Conservation (phyloP, 2,888 invertebrate genomes). For the Lordiphosa andalusiaca region DNA sequence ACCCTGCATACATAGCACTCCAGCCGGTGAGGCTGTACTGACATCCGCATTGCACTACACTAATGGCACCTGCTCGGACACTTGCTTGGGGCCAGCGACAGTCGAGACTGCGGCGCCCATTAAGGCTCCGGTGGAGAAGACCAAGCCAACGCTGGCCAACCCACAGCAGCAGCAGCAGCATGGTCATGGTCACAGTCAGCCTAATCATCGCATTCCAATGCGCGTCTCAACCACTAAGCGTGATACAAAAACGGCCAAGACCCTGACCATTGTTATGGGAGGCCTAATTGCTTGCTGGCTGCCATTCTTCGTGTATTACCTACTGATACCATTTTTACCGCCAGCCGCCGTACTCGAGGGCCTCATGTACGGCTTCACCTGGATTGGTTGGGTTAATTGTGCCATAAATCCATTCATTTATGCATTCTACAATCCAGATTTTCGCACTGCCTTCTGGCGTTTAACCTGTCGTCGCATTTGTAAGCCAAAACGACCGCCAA, state of each 20-base stretch:
- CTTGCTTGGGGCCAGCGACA: constrained; percentile 50
- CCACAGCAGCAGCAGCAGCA: constrained; percentile 19
- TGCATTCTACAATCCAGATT: constrained; percentile 93
- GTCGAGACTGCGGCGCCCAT: constrained; percentile 3
- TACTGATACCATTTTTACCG: constrained; percentile 90
- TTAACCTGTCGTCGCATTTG: constrained; percentile 82
- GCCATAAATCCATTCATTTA: constrained; percentile 95
- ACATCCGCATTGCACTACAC: constrained; percentile 65
- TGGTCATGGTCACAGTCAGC: constrained; percentile 34
- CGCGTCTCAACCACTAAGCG: constrained; percentile 86
- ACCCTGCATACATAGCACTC: constrained; percentile 44
- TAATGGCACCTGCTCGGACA: constrained; percentile 70
- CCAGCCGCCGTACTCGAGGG: constrained; percentile 83
- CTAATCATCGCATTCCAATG: constrained; percentile 77
- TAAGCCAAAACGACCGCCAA: constrained; percentile 71
- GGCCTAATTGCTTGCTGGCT: constrained; percentile 94
- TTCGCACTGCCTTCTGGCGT: constrained; percentile 92
- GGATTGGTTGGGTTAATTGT: constrained; percentile 95
- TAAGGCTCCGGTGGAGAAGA: constrained; percentile 19
- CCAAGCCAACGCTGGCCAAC: constrained; percentile 22
- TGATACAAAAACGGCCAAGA: constrained; percentile 93
- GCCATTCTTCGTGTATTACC: constrained; percentile 91
- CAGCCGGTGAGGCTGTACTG: constrained; percentile 20
- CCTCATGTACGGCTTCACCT: constrained; percentile 89
- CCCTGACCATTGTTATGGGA: constrained; percentile 92